phyloP scores from a whole-genome alignment of 1,140 invertebrate species.

The Cotesia glomerata region DNA sequence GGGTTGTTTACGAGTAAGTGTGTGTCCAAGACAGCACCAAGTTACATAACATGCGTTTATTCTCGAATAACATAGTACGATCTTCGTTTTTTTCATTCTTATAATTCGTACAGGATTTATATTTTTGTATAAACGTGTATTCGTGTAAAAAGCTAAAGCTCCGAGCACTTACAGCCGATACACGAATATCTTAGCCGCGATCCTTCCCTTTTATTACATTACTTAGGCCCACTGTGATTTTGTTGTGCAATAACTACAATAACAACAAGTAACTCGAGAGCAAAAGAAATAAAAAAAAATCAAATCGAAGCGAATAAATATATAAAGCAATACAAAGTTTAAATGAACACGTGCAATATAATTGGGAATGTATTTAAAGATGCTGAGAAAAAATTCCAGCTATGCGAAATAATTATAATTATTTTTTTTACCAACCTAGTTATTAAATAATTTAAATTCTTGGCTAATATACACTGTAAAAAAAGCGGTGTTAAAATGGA shows the following conservation, averaged over 20 bases:
- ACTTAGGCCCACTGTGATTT: too few relatives aligned
- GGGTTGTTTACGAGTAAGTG: slow-evolving; percentile 19
- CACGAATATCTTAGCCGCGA: too few relatives aligned
- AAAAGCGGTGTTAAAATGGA: too few relatives aligned
- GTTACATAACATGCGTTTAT: slow-evolving; percentile 25
- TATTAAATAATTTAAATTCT: too few relatives aligned
- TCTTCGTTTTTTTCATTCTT: slow-evolving; percentile 2
- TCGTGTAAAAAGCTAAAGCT: neutral
- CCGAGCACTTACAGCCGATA: neutral
- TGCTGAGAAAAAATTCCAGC: too few relatives aligned
- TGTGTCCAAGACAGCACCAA: neutral
- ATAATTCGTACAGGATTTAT: neutral
- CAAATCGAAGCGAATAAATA: neutral
- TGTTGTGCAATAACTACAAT: neutral
- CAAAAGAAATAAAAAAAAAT: neutral
- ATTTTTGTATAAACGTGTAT: slow-evolving; percentile 4
- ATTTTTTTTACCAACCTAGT: too few relatives aligned
- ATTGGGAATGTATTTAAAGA: neutral
- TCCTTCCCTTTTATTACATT: neutral
- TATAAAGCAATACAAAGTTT: neutral
- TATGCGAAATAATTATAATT: too few relatives aligned
- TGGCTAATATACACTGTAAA: too few relatives aligned
- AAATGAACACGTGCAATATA: neutral
- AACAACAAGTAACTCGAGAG: neutral
- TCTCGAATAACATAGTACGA: slow-evolving; percentile 23